A percentile compares a stretch with the other conserved stretches of the same genome.
Evolutionary conservation across 2,888 invertebrate genomes (phyloP).

Genomic region (Syrista parreyssii): DNA sequence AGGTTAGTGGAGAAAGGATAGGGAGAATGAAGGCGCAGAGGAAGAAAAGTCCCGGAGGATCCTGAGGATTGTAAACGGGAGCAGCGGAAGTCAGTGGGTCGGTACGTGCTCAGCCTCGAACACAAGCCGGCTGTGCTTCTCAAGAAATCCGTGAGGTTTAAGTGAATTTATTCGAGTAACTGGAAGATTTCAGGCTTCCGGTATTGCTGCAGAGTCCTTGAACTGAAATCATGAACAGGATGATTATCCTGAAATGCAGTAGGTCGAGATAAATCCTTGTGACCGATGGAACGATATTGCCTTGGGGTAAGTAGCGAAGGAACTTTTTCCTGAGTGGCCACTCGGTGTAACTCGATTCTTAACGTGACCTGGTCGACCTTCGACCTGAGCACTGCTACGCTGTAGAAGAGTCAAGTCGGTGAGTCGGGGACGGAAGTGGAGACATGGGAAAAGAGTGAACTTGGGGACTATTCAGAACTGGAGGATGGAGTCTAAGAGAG

Average conservation of each 20-base stretch:
- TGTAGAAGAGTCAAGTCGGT: not conserved
- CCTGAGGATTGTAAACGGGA: not conserved
- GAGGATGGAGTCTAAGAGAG: not conserved
- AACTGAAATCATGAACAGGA: no score
- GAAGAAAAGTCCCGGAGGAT: no score
- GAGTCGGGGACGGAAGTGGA: not conserved
- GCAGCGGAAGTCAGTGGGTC: not conserved
- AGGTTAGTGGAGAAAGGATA: no score
- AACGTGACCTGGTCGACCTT: conserved; percentile 20
- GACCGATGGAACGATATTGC: conserved; percentile 23
- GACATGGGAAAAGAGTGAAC: not conserved
- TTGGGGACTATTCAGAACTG: not conserved
- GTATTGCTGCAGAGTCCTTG: no score
- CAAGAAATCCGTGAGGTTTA: not conserved
- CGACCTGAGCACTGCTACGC: not conserved
- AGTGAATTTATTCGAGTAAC: not conserved
- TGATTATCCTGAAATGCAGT: no score
- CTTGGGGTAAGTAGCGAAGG: conserved; percentile 32
- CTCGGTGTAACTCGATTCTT: conserved; percentile 35
- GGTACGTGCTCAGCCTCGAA: not conserved
- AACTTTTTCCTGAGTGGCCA: conserved; percentile 35
- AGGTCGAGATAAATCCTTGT: not conserved
- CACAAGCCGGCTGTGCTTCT: not conserved
- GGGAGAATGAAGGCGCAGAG: no score
- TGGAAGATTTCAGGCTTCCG: no score